These are phyloP conservation scores for Alviniconcha strummeri DNA, from an alignment of 2,888 invertebrate species.

Conservation along the genomic window DNA sequence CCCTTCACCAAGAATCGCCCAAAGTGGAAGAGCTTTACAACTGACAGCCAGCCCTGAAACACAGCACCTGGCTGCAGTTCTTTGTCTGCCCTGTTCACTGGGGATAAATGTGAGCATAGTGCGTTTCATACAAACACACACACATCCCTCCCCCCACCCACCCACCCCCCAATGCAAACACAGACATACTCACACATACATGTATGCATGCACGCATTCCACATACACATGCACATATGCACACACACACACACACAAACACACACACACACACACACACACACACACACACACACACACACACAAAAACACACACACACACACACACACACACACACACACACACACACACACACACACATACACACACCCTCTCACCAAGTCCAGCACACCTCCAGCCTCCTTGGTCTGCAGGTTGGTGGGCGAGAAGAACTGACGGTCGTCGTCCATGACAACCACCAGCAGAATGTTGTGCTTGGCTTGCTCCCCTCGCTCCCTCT, in stretches of 20 bases:
- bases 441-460: slow-evolving; percentile 56
- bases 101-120: background rate
- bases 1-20: slow-evolving; percentile 59
- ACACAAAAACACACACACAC: background rate
- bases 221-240: too few species aligned
- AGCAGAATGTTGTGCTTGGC: slow-evolving; percentile 65
- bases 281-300: background rate
- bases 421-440: slow-evolving; percentile 60
- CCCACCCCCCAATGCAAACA: too few species aligned
- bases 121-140: background rate
- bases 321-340: background rate
- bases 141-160: too few species aligned
- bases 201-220: too few species aligned
- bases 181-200: too few species aligned
- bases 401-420: slow-evolving; percentile 58
- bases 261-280: background rate
- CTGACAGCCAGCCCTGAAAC: slow-evolving; percentile 66
- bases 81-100: too few species aligned
- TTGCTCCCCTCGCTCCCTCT: slow-evolving; percentile 64
- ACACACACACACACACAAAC: background rate
- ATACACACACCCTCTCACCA: slow-evolving; percentile 44
- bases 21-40: slow-evolving; percentile 62
- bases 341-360: background rate
- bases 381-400: slow-evolving; percentile 60
- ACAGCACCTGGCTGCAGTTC: background rate